Percentiles rank a stretch among this genome's conserved stretches.
Conservation (phyloP, 2,797 vertebrate species). For the Todus mexicanus region DNA sequence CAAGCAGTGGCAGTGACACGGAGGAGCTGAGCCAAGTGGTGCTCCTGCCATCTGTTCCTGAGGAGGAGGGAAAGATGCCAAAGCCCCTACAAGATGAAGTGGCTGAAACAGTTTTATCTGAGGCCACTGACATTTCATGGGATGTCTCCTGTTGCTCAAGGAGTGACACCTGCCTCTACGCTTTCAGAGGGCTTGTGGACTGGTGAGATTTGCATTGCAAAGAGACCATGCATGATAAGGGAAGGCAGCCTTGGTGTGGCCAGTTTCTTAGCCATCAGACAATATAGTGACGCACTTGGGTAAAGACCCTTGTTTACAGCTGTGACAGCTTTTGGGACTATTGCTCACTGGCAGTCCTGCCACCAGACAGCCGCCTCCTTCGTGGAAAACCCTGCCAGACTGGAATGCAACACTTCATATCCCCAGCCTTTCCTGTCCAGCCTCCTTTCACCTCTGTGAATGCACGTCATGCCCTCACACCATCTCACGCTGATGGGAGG, state of each 20-base stretch:
- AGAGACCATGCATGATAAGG: neutral
- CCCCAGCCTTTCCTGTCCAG: neutral
- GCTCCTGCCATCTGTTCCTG: rapidly evolving
- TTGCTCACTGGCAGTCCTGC: neutral
- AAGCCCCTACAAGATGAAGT: neutral
- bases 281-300: neutral
- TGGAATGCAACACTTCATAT: neutral
- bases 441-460: neutral
- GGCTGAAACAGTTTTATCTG: neutral
- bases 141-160: neutral
- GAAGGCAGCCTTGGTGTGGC: neutral
- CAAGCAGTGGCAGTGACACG: rapidly evolving
- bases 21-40: neutral
- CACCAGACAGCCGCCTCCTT: neutral
- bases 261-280: rapidly evolving
- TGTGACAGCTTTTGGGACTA: neutral
- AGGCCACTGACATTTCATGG: neutral
- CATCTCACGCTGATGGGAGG: rapidly evolving
- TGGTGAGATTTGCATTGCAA: neutral
- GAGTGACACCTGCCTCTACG: rapidly evolving
- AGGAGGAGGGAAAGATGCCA: neutral
- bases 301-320: neutral
- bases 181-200: neutral
- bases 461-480: neutral
- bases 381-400: neutral